Conservation (phyloP, 2,888 invertebrate species). For the Strigamia crassipes region DNA sequence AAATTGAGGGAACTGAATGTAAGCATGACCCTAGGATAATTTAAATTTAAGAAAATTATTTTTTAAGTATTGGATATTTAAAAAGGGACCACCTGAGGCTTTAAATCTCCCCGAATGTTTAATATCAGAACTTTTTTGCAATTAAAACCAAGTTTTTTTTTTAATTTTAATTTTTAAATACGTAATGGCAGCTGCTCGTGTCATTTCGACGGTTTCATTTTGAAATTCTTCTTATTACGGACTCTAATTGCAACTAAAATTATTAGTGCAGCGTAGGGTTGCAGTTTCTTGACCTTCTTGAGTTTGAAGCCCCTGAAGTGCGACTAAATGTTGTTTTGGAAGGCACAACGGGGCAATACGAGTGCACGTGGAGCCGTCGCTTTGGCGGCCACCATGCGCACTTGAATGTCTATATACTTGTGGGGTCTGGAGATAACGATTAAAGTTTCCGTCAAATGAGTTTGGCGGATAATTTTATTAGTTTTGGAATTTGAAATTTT, state of each 20-base stretch:
- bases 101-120: background rate
- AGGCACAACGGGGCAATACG: constrained; percentile 19
- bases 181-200: background rate
- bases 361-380: constrained; percentile 23
- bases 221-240: background rate
- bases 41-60: background rate
- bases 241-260: constrained; percentile 10
- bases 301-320: constrained; percentile 2
- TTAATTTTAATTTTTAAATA: background rate
- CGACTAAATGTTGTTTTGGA: constrained; percentile 35
- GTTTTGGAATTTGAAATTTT: background rate
- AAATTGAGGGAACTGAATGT: constrained; percentile 45
- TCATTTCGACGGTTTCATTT: background rate
- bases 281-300: constrained; percentile 9
- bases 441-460: background rate
- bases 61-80: constrained; percentile 19
- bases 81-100: background rate
- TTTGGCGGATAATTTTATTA: background rate
- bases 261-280: constrained; percentile 1
- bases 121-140: background rate
- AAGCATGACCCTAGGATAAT: constrained; percentile 2
- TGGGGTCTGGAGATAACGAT: background rate
- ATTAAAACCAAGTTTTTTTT: background rate
- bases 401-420: constrained; percentile 17
- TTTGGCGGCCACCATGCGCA: constrained; percentile 12